Percentiles rank a stretch among this genome's conserved stretches.
phyloP scores from a whole-genome alignment of 2,113 vertebrate genomes.

The Lonchura striata region DNA sequence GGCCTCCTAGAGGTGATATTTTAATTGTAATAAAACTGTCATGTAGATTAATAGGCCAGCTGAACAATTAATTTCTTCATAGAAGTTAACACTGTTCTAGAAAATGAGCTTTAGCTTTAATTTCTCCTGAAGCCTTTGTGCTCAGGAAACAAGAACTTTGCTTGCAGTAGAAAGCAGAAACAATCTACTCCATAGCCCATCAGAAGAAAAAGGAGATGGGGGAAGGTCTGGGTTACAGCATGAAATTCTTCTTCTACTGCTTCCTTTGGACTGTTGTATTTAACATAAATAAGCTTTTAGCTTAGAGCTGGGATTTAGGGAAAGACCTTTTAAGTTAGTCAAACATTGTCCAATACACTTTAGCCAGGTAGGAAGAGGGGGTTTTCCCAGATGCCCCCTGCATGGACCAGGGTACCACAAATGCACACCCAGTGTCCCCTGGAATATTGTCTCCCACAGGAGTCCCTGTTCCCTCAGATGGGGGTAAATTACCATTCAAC shows the following conservation, averaged over 20 bases:
- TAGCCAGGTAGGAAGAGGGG: not conserved
- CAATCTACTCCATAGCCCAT: not conserved
- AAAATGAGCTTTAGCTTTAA: slow-evolving; percentile 33
- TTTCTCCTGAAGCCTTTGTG: slow-evolving; percentile 26
- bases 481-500: not conserved
- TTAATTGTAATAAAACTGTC: slow-evolving; percentile 78
- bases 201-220: fast-evolving
- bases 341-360: not conserved
- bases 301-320: not conserved
- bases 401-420: not conserved
- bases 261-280: not conserved
- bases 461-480: not conserved
- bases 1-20: slow-evolving; percentile 66
- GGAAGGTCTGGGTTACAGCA: not conserved
- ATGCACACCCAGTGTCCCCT: fast-evolving
- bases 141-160: slow-evolving; percentile 8
- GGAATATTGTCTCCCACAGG: not conserved
- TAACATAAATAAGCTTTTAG: not conserved
- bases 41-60: slow-evolving; percentile 70
- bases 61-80: slow-evolving; percentile 56
- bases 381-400: not conserved
- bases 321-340: not conserved
- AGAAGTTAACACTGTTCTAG: slow-evolving; percentile 47
- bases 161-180: not conserved
- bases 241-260: not conserved